phyloP scores from a whole-genome alignment of 2,888 invertebrate species.

The Chrysolina haemoptera region DNA sequence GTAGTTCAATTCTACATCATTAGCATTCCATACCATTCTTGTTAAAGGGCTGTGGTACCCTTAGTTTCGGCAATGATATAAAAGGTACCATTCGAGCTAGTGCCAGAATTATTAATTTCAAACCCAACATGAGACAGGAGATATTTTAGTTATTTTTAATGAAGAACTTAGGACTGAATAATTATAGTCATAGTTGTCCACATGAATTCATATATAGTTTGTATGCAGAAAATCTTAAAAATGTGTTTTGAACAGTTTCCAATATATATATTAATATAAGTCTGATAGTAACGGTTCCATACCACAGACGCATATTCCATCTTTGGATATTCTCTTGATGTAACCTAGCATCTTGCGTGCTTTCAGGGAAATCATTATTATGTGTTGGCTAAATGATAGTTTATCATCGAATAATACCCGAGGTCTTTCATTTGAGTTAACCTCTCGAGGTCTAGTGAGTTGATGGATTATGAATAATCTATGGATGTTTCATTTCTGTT shows the following conservation, averaged over 20 bases:
- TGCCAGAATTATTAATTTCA: slow-evolving; percentile 7
- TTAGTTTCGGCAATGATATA: slow-evolving; percentile 12
- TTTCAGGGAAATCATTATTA: too few species aligned
- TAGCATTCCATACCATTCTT: background rate
- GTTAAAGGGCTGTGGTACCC: slow-evolving; percentile 6
- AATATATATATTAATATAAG: background rate
- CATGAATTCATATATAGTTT: background rate
- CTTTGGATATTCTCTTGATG: too few species aligned
- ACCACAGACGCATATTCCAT: too few species aligned
- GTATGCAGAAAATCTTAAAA: slow-evolving; percentile 16
- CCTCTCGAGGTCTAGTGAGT: too few species aligned
- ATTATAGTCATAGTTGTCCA: slow-evolving; percentile 10
- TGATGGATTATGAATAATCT: too few species aligned
- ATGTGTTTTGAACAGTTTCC: background rate
- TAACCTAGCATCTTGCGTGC: too few species aligned
- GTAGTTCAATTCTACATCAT: background rate
- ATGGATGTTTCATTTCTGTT: too few species aligned
- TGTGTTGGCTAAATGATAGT: too few species aligned
- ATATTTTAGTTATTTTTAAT: too few species aligned
- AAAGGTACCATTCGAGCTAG: slow-evolving; percentile 3
- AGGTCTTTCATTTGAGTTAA: too few species aligned
- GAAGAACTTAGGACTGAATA: slow-evolving; percentile 6
- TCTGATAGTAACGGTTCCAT: too few species aligned
- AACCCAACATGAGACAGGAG: background rate
- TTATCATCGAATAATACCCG: too few species aligned